These are phyloP conservation scores for Homarus americanus DNA, from an alignment of 1,140 invertebrate genomes.

Conservation along the genomic window DNA sequence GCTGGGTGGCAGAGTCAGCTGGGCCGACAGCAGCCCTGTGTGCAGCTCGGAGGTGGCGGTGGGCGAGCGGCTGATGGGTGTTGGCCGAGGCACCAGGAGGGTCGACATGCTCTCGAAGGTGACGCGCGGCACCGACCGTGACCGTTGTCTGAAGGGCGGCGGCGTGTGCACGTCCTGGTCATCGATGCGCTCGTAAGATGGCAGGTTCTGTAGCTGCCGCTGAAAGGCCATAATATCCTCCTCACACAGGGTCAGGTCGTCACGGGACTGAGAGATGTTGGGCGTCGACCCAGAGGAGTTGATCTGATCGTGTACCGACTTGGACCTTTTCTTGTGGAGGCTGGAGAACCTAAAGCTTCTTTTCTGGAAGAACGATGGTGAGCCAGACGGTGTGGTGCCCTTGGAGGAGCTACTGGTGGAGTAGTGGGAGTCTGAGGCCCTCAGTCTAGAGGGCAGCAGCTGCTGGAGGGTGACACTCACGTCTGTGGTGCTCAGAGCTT, in stretches of 20 bases:
- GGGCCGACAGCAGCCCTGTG: constrained; percentile 24
- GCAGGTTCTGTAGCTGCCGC: constrained; percentile 81
- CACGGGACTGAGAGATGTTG: constrained; percentile 45
- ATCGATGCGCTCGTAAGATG: constrained; percentile 78
- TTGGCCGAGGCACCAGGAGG: constrained; percentile 77
- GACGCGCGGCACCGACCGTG: constrained; percentile 80
- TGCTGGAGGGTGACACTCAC: constrained; percentile 70
- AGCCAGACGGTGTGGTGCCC: constrained; percentile 68
- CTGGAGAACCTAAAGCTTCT: constrained; percentile 76
- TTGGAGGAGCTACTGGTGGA: constrained; percentile 68
- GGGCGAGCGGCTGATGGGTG: constrained; percentile 63
- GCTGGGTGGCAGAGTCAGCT: constrained; percentile 50
- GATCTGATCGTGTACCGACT: constrained; percentile 73
- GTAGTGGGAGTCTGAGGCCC: constrained; percentile 60
- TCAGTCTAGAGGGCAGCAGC: constrained; percentile 57
- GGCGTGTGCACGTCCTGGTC: constrained; percentile 76
- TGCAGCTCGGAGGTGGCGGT: constrained; percentile 10
- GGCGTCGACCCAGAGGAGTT: constrained; percentile 72
- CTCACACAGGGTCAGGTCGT: constrained; percentile 76
- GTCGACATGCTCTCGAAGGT: constrained; percentile 79
- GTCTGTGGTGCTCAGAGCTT: constrained; percentile 75
- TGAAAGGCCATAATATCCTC: constrained; percentile 81
- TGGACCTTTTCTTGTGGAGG: constrained; percentile 76
- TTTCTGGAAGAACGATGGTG: constrained; percentile 71
- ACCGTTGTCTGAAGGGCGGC: constrained; percentile 78